These are phyloP conservation scores for Dolomedes plantarius DNA, from an alignment of 2,888 invertebrate species.

Conservation along the genomic window DNA sequence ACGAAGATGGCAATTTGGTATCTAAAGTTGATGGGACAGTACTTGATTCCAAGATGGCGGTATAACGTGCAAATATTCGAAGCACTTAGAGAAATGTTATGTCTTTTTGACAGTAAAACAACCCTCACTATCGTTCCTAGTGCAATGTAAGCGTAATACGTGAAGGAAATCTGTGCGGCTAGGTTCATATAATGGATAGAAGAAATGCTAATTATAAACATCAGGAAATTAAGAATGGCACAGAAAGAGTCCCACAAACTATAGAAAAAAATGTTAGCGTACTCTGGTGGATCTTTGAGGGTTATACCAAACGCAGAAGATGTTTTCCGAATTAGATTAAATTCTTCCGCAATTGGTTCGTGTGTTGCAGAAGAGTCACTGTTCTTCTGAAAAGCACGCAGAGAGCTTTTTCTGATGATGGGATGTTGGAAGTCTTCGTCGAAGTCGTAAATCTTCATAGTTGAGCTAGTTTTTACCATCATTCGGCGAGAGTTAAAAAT, in stretches of 20 bases:
- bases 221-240: neutral
- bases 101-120: neutral
- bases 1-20: neutral
- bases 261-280: neutral
- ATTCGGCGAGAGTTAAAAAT: no score
- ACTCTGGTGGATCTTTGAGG: neutral
- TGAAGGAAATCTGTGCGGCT: neutral
- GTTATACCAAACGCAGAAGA: conserved; percentile 19
- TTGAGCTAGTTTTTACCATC: neutral
- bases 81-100: neutral
- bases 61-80: neutral
- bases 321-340: neutral
- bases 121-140: conserved; percentile 17
- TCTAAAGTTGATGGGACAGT: neutral
- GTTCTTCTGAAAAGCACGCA: neutral
- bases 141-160: conserved; percentile 23
- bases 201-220: neutral
- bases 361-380: neutral
- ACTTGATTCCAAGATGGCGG: neutral
- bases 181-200: neutral
- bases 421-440: neutral
- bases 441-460: neutral
- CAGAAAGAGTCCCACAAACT: conserved; percentile 16
- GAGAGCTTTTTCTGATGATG: neutral
- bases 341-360: neutral